phyloP scores from a whole-genome alignment of 2,797 vertebrate genomes.

The Chrosomus eos region DNA sequence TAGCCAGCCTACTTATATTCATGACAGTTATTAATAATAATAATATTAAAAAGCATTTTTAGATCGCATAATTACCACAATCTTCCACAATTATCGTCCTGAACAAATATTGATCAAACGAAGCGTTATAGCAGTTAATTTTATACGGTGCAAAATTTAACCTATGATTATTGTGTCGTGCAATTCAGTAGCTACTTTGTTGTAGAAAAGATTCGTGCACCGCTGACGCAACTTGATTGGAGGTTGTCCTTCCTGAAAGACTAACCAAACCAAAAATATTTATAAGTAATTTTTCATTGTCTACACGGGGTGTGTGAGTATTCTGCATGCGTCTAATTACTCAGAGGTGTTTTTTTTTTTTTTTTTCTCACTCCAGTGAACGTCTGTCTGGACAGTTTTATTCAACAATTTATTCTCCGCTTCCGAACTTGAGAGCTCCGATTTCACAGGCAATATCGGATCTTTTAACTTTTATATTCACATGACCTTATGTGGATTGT shows the following conservation, averaged over 20 bases:
- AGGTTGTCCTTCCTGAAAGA: not conserved
- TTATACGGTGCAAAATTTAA: not conserved
- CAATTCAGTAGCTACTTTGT: not conserved
- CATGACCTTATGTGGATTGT: conserved; percentile 58
- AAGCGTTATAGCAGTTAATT: not conserved
- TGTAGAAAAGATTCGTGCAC: not conserved
- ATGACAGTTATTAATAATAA: not conserved
- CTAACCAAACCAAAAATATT: not conserved
- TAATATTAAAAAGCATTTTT: not conserved
- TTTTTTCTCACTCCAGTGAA: conserved; percentile 57
- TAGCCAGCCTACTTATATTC: not conserved
- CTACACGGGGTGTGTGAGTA: conserved; percentile 15
- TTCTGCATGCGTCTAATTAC: conserved; percentile 19
- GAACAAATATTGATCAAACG: too few relatives aligned
- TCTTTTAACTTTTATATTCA: conserved; percentile 66
- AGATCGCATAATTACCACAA: not conserved
- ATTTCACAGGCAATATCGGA: conserved; percentile 72
- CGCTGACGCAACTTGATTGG: not conserved
- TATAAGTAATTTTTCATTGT: not conserved
- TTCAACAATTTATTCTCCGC: conserved; percentile 69
- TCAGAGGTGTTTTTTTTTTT: not conserved
- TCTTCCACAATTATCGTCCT: not conserved
- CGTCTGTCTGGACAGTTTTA: conserved; percentile 69
- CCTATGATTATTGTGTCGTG: not conserved
- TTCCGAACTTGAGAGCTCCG: conserved; percentile 67